phyloP scores from a whole-genome alignment of 2,113 vertebrate species.

The Epinephelus moara region DNA sequence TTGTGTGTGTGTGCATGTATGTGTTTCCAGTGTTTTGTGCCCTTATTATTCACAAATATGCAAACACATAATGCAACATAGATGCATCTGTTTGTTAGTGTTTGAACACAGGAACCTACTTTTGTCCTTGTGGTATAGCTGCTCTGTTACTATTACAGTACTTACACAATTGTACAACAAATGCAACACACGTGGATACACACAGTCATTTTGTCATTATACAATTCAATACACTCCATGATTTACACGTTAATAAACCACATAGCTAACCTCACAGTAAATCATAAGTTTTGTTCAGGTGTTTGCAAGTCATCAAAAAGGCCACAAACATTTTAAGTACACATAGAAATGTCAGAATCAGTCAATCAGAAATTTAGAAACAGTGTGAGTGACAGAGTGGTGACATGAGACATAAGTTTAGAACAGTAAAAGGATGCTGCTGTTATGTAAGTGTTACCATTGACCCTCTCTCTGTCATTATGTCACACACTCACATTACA shows the following conservation, averaged over 20 bases:
- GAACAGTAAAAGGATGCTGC: conserved; percentile 4
- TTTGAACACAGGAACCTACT: not conserved
- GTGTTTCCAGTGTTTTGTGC: not conserved
- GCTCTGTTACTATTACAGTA: not conserved
- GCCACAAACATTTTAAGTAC: not conserved
- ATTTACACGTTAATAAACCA: not conserved
- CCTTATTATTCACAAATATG: not conserved
- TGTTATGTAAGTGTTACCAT: not conserved
- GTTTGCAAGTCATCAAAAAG: not conserved
- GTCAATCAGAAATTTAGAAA: not conserved
- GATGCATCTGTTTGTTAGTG: not conserved
- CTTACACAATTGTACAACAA: not conserved
- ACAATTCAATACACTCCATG: not conserved
- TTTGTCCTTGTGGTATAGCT: not conserved
- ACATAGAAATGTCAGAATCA: not conserved
- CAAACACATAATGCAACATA: not conserved
- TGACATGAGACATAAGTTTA: not conserved
- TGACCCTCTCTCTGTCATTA: not conserved
- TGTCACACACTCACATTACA: conserved; percentile 10
- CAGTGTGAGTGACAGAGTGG: not conserved
- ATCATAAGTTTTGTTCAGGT: not conserved
- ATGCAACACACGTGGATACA: not conserved
- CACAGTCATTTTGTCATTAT: not conserved
- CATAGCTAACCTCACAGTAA: not conserved
- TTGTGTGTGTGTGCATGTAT: not conserved